Percentiles rank a stretch among this genome's conserved stretches.
Conservation (phyloP, 2,113 vertebrate genomes). For the Hyperopisus bebe region DNA sequence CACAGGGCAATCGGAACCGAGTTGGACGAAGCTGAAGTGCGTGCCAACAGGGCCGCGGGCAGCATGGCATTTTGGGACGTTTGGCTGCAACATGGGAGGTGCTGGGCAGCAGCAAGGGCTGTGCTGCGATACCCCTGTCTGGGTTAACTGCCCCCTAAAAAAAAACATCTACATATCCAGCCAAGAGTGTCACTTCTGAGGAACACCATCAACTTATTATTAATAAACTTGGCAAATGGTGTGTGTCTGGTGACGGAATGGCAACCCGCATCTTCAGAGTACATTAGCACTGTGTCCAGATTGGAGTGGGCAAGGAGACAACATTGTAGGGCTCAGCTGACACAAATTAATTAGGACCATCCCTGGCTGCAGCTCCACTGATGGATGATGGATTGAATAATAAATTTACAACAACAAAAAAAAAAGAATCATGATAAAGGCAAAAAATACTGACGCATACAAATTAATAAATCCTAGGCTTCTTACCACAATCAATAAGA, state of each 20-base stretch:
- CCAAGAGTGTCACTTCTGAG: not conserved
- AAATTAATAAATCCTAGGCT: not conserved
- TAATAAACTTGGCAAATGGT: not conserved
- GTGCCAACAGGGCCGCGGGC: not conserved
- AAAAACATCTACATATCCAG: not conserved
- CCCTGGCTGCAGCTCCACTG: not conserved
- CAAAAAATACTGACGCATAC: not conserved
- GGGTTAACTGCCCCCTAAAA: not conserved
- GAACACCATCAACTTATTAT: not conserved
- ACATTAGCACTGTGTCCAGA: not conserved
- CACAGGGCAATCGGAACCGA: too few species aligned
- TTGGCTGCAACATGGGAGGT: not conserved
- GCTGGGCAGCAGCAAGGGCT: not conserved
- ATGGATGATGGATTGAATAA: not conserved
- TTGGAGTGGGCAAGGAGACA: not conserved
- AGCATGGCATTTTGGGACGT: not conserved
- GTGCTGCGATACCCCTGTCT: not conserved
- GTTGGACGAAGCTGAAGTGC: not conserved
- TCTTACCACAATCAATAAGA: not conserved
- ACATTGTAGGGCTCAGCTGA: not conserved
- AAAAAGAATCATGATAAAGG: not conserved
- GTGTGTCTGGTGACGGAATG: not conserved
- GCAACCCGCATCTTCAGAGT: not conserved
- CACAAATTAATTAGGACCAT: not conserved
- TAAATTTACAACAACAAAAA: not conserved